phyloP scores from a whole-genome alignment of 2,797 vertebrate genomes.

The Pseudochirops cupreus region DNA sequence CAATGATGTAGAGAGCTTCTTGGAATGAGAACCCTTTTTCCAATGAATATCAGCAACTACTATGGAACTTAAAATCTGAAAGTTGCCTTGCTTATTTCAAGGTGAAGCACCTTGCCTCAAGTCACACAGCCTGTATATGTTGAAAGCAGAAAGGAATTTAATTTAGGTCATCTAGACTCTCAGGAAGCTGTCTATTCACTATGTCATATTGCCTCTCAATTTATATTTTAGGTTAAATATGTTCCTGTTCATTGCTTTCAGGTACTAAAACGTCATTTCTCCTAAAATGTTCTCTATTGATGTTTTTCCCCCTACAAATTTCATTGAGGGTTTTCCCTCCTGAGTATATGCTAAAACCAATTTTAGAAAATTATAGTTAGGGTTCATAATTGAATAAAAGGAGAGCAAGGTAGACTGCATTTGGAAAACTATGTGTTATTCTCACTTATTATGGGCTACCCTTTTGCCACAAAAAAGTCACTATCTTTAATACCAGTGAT shows the following conservation, averaged over 20 bases:
- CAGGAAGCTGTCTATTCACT: not conserved
- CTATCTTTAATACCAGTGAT: not conserved
- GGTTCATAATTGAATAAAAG: not conserved
- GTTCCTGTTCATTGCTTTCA: not conserved
- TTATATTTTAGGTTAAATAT: too few relatives aligned
- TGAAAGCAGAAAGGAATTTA: not conserved
- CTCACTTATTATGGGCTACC: not conserved
- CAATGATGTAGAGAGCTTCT: not conserved
- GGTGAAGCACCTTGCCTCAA: not conserved
- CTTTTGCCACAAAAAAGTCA: not conserved
- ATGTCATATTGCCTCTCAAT: not conserved
- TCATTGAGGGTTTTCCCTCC: constrained; percentile 6
- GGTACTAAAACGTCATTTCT: constrained; percentile 4
- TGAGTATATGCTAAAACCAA: not conserved
- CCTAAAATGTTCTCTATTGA: not conserved
- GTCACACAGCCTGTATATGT: not conserved
- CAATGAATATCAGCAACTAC: not conserved
- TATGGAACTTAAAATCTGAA: not conserved
- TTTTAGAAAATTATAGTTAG: not conserved
- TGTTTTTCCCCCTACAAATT: constrained; percentile 28
- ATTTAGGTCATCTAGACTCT: not conserved
- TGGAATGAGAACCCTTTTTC: not conserved
- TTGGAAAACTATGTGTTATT: not conserved
- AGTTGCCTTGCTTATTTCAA: not conserved
- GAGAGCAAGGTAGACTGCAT: not conserved